Conservation (phyloP, 2,888 invertebrate genomes). For the Xanthorhoe designata region DNA sequence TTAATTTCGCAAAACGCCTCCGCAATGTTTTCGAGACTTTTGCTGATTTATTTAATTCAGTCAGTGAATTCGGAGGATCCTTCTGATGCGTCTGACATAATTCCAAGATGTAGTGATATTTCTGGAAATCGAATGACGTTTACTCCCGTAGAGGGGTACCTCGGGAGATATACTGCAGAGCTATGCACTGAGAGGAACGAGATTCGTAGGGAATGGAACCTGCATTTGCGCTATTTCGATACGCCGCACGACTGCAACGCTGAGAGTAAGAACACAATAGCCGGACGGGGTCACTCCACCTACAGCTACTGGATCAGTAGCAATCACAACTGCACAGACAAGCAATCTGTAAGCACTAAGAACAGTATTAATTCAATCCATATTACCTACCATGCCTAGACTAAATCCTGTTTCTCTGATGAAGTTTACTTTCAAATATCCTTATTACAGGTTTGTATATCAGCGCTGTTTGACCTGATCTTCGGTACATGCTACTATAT, state of each 20-base stretch:
- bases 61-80: constrained; percentile 40
- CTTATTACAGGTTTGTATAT: constrained; percentile 60
- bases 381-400: neutral
- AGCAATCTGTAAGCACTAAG: constrained; percentile 20
- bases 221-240: constrained; percentile 45
- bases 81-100: constrained; percentile 15
- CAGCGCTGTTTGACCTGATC: constrained; percentile 60
- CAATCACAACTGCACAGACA: constrained; percentile 25
- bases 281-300: constrained; percentile 19
- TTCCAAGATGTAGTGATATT: constrained; percentile 50
- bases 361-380: neutral
- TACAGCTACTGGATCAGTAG: constrained; percentile 32
- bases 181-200: constrained; percentile 54
- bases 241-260: constrained; percentile 17
- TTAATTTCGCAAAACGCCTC: constrained; percentile 34
- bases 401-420: neutral
- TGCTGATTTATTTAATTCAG: constrained; percentile 48
- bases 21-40: constrained; percentile 49
- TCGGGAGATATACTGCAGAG: constrained; percentile 61
- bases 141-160: constrained; percentile 48
- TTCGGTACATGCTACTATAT: constrained; percentile 63
- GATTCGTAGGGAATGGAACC: constrained; percentile 49
- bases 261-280: neutral
- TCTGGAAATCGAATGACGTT: constrained; percentile 44
- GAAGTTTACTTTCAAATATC: neutral